A percentile compares a stretch with the other conserved stretches of the same genome.
phyloP scores from a whole-genome alignment of 2,888 invertebrate genomes.

The Cheilosia grossa region DNA sequence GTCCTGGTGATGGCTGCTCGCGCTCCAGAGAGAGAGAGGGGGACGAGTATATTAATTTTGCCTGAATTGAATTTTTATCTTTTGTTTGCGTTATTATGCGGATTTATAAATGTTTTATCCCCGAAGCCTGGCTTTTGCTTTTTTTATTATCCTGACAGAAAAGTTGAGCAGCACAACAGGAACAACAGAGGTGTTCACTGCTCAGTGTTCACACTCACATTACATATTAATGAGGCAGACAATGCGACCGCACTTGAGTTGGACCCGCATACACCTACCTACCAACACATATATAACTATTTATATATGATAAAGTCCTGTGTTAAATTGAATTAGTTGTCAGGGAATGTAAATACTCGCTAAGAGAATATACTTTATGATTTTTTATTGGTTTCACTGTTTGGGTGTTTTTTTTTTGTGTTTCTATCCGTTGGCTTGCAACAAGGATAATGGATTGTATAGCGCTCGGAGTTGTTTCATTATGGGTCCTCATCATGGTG shows the following conservation, averaged over 20 bases:
- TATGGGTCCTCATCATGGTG: slow-evolving; percentile 40
- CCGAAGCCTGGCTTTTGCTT: slow-evolving; percentile 25
- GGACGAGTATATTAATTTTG: slow-evolving; percentile 56
- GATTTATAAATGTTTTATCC: slow-evolving; percentile 56
- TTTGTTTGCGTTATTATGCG: slow-evolving; percentile 61
- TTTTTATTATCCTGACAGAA: slow-evolving; percentile 13
- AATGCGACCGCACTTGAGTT: slow-evolving; percentile 11
- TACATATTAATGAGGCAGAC: slow-evolving; percentile 70
- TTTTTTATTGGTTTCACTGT: slow-evolving; percentile 41
- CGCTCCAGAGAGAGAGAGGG: neutral
- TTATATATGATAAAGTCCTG: slow-evolving; percentile 9
- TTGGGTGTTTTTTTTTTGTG: slow-evolving; percentile 6
- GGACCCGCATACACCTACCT: too few species aligned
- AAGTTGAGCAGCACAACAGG: slow-evolving; percentile 33
- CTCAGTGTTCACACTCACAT: slow-evolving; percentile 34
- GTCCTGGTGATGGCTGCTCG: neutral
- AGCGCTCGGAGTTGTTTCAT: slow-evolving; percentile 40
- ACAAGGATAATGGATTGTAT: slow-evolving; percentile 64
- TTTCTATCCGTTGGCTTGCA: neutral
- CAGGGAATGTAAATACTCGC: slow-evolving; percentile 60
- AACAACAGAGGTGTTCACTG: slow-evolving; percentile 35
- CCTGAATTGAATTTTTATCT: slow-evolving; percentile 62
- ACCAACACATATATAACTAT: too few species aligned
- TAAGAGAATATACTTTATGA: slow-evolving; percentile 55
- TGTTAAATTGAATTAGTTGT: slow-evolving; percentile 72